phyloP scores from a whole-genome alignment of 2,888 invertebrate species.

The Dolichopus griseipennis region DNA sequence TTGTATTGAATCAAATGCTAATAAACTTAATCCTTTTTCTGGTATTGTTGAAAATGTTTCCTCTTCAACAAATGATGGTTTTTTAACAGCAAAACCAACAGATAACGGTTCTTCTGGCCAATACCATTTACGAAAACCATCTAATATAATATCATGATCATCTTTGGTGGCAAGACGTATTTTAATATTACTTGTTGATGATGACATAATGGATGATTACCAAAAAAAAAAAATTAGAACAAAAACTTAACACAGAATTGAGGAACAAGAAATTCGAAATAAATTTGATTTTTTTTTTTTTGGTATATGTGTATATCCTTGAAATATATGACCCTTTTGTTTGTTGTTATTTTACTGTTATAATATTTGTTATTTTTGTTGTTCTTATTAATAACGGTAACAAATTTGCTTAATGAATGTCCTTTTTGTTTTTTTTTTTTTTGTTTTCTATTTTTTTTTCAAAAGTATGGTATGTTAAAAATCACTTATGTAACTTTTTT shows the following conservation, averaged over 20 bases:
- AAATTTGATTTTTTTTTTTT: neutral
- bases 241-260: neutral
- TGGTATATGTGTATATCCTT: neutral
- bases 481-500: slow-evolving; percentile 6
- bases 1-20: slow-evolving; percentile 18
- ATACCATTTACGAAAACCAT: slow-evolving; percentile 22
- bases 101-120: slow-evolving; percentile 24
- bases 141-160: slow-evolving; percentile 19
- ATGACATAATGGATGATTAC: neutral
- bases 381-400: neutral
- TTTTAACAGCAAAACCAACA: slow-evolving; percentile 18
- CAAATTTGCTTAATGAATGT: neutral
- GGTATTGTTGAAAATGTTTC: slow-evolving; percentile 18
- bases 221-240: neutral
- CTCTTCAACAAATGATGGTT: slow-evolving; percentile 21
- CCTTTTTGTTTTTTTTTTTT: too few species aligned
- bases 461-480: neutral
- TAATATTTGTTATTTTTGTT: neutral
- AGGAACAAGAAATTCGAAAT: neutral
- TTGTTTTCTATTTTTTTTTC: neutral
- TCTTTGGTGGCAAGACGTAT: slow-evolving; percentile 18
- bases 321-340: neutral
- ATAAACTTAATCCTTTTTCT: slow-evolving; percentile 18
- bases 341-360: neutral
- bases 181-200: slow-evolving; percentile 9